Evolutionary conservation across 2,113 vertebrate genomes (phyloP), one percentile per base, ranked within the genome.

Genomic region (Cryptomyrus ogoouensis): DNA sequence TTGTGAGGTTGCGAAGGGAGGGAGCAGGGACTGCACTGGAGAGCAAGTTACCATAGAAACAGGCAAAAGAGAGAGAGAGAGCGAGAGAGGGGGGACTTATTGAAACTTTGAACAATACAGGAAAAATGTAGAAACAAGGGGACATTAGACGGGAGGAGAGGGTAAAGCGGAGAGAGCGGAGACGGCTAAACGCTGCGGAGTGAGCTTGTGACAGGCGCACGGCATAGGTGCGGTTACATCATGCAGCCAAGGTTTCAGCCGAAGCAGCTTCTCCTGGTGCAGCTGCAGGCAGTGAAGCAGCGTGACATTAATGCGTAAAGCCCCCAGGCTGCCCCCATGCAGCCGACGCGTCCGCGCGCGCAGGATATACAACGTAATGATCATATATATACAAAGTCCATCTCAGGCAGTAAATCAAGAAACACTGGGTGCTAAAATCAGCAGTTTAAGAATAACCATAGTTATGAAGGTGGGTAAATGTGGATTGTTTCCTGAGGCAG

Each of bases 21-120:
- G 27, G 91, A 91, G 88, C 66, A 89, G 88, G 91, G 89, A 91
- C 91, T 90, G 87, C 88, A 62, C 19, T 52, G 90, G 53, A 91
- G 89, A 91, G 89, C 88, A 21, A 85, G 92, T 93, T 92, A 80
- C 92, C 89, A 91, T 92, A 89, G 92, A 83, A 93, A 91, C 90
- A 62, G 83, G 62, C n/a, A 70, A 70, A 3, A 66, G 62, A 70
- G 62, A 1, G 58, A 66, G 24, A 7, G 56, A n/a, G 58, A 27
- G 62, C 58, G 87, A 77, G 89, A 88, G 62, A 70, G 87, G 39
- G 70, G 10, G 84, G 88, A 89, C 80, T 56, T 83, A 91, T 89
- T 89, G 91, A 88, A 91, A 88, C 88, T 80, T 89, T 88, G 49
- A 90, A 87, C 92, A 90, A 90, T 90, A 77, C 90, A 70, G 56